phyloP scores from a whole-genome alignment of 2,888 invertebrate species.

The Pecten maximus region DNA sequence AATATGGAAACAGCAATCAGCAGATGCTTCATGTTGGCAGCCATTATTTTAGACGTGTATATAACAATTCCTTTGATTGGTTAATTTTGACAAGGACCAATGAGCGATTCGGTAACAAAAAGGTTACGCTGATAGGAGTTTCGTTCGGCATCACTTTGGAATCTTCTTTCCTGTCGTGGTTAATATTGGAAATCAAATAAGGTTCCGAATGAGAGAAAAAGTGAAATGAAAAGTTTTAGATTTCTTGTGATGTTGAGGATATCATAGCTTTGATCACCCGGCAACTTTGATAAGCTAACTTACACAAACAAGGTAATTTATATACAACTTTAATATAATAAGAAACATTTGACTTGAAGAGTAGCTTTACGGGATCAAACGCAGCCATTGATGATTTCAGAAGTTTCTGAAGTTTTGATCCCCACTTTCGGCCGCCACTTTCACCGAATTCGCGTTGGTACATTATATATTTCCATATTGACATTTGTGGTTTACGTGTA shows the following conservation, averaged over 20 bases:
- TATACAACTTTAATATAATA: neutral
- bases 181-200: neutral
- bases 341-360: neutral
- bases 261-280: neutral
- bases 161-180: neutral
- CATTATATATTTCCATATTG: no score
- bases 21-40: slow-evolving; percentile 47
- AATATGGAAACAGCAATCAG: slow-evolving; percentile 50
- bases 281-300: neutral
- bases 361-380: neutral
- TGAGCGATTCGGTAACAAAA: neutral
- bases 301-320: neutral
- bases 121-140: neutral
- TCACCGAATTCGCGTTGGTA: no score
- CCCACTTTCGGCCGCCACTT: no score
- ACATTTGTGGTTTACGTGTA: no score
- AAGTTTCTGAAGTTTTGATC: slow-evolving; percentile 3
- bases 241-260: slow-evolving; percentile 14
- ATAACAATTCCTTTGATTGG: slow-evolving; percentile 60
- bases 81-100: slow-evolving; percentile 11
- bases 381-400: neutral
- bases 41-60: slow-evolving; percentile 66
- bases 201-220: neutral
- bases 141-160: neutral
- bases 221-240: slow-evolving; percentile 39